phyloP scores from a whole-genome alignment of 2,797 vertebrate species.

The Muscicapa comitata region DNA sequence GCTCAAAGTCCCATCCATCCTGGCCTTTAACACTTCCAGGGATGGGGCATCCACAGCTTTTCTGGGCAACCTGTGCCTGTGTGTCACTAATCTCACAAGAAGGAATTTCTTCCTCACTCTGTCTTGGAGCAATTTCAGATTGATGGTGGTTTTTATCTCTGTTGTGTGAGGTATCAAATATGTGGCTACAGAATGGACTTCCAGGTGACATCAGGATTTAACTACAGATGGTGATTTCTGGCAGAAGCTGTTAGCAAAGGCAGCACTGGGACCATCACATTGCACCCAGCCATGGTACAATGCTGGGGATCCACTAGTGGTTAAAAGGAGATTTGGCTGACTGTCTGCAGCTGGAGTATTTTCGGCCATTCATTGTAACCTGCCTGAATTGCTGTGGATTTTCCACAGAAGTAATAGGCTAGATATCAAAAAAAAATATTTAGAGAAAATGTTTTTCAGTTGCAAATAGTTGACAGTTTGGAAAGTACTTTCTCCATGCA shows the following conservation, averaged over 20 bases:
- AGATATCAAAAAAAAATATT: not conserved
- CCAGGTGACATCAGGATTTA: not conserved
- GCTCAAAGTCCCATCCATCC: not conserved
- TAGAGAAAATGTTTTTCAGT: not conserved
- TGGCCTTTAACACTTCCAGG: not conserved
- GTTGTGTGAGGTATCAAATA: not conserved
- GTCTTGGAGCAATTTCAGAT: not conserved
- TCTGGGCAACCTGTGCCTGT: fast-evolving
- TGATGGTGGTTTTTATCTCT: not conserved
- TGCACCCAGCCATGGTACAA: not conserved
- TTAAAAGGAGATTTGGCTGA: not conserved
- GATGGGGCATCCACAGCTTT: not conserved
- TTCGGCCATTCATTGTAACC: not conserved
- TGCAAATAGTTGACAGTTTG: not conserved
- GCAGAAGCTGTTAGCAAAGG: not conserved
- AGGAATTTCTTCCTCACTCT: not conserved
- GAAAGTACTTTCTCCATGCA: not conserved
- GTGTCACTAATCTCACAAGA: not conserved
- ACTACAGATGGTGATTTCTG: not conserved
- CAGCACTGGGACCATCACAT: not conserved
- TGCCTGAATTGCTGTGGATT: not conserved
- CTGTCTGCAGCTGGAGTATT: not conserved
- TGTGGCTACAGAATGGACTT: not conserved
- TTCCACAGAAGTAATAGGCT: not conserved
- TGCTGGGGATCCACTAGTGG: not conserved